These are phyloP conservation scores for Clanis bilineata DNA, from an alignment of 2,888 invertebrate species.

Conservation along the genomic window DNA sequence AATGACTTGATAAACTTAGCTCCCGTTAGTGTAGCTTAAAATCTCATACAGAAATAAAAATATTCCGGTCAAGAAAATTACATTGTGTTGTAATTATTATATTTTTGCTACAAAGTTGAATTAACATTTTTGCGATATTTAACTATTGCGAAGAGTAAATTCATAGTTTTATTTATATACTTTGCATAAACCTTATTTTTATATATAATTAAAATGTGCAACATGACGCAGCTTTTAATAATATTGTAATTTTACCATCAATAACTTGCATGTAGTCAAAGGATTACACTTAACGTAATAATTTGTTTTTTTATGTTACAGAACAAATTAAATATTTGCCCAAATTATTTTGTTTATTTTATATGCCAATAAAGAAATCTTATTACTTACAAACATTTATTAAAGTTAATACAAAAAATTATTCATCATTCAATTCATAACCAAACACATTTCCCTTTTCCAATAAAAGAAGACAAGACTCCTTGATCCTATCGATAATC, in stretches of 20 bases:
- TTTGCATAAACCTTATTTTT: not conserved
- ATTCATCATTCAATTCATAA: slow-evolving; percentile 73
- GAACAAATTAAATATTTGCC: not conserved
- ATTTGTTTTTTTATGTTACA: not conserved
- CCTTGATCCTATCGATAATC: slow-evolving; percentile 88
- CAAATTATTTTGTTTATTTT: slow-evolving; percentile 4
- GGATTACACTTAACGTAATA: too few species aligned
- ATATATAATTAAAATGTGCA: too few species aligned
- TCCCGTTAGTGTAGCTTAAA: slow-evolving; percentile 67
- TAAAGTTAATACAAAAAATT: slow-evolving; percentile 35
- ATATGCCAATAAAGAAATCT: slow-evolving; percentile 37
- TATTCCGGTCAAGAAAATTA: slow-evolving; percentile 1
- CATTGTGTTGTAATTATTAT: not conserved
- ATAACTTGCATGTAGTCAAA: too few species aligned
- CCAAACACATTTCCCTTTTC: slow-evolving; percentile 92
- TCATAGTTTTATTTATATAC: too few species aligned
- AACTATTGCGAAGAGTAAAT: too few species aligned
- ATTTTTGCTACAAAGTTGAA: not conserved
- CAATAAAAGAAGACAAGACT: slow-evolving; percentile 88
- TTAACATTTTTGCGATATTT: too few species aligned
- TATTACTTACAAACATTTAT: slow-evolving; percentile 58
- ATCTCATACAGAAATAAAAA: slow-evolving; percentile 20
- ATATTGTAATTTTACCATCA: too few species aligned
- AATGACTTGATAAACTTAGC: slow-evolving; percentile 94
- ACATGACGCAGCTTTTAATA: too few species aligned